Evolutionary conservation across 2,797 vertebrate species (phyloP), one percentile per base, ranked within the genome.

Genomic region (Sparus aurata): DNA sequence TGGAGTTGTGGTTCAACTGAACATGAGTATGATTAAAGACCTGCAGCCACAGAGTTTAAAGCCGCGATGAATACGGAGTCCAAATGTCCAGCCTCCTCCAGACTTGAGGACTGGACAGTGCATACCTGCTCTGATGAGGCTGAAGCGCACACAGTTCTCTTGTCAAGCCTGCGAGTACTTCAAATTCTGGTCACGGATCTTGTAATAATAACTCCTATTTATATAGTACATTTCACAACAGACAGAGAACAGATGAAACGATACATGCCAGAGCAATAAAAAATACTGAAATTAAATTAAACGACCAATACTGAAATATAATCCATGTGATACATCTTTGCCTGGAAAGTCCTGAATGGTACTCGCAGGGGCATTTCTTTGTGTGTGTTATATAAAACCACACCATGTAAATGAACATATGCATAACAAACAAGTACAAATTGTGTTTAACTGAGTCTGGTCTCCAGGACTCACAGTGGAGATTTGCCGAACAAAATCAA

Each of bases 11-110:
- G 80, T 71, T 75, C 73, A 50, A 49, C 61, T 63, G 67, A 81
- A 75, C 68, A 64, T 15, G 45, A 79, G 67, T 27, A 15, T 71
- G 79, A 74, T 75, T 73, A 68, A 76, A 78, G 66, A 60, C n/a
- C 59, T n/a, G 53, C 57, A 70, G 77, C 63, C 59, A 2, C 64
- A 68, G 69, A 82, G 25, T 73, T 79, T 18, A 60, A 77, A 79
- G 16, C 22, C 16, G 47, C 4, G 74, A 69, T 64, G 73, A 49
- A 59, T 66, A 47, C 54, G 45, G 0, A 13, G 41, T 65, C 18
- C 55, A 69, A 66, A 60, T 4, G 64, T 61, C 43, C 60, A 30
- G 30, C 70, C 70, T 54, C 15, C 18, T 50, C 15, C 17, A 15
- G 47, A 54, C 11, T 3, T 12, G 11, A 22, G 27, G 18, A 38